Conservation (phyloP, 2,888 invertebrate species). For the Caenorhabditis sp. region DNA sequence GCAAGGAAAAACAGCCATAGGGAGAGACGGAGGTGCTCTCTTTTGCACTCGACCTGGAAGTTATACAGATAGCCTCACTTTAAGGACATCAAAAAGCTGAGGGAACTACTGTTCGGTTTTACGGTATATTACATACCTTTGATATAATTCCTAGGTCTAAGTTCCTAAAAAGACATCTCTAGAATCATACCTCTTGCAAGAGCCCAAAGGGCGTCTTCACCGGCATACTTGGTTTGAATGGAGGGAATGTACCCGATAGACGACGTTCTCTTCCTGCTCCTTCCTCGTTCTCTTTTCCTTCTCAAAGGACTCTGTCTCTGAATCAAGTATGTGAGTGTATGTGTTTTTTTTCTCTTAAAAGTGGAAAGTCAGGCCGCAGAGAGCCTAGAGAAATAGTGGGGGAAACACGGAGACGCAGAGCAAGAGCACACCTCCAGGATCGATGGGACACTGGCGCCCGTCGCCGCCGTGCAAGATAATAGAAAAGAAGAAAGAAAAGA, state of each 20-base stretch:
- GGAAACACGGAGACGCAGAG: constrained; percentile 11
- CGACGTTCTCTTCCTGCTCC: constrained; percentile 17
- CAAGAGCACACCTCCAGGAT: constrained; percentile 33
- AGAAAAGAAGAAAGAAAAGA: constrained; percentile 19
- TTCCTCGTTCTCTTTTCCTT: constrained; percentile 1
- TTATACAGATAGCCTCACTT: too few relatives aligned
- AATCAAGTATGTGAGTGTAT: constrained; percentile 32
- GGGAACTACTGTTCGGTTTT: too few relatives aligned
- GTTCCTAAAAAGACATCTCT: not conserved
- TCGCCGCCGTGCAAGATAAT: constrained; percentile 32
- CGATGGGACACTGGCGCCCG: constrained; percentile 36
- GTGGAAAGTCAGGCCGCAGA: constrained; percentile 36
- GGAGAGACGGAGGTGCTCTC: constrained; percentile 42
- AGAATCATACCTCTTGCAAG: constrained; percentile 29
- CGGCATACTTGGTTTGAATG: constrained; percentile 26
- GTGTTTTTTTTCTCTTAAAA: constrained; percentile 31
- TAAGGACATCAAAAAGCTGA: too few relatives aligned
- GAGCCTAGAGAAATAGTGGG: not conserved
- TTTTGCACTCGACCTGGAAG: constrained; percentile 32
- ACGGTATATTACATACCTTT: too few relatives aligned
- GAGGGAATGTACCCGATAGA: constrained; percentile 7
- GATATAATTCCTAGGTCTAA: too few relatives aligned
- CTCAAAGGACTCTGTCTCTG: not conserved
- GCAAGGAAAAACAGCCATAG: constrained; percentile 46
- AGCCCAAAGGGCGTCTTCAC: constrained; percentile 46